Evolutionary conservation across 2,797 vertebrate genomes (phyloP).

Genomic region (Bradypodion pumilum): DNA sequence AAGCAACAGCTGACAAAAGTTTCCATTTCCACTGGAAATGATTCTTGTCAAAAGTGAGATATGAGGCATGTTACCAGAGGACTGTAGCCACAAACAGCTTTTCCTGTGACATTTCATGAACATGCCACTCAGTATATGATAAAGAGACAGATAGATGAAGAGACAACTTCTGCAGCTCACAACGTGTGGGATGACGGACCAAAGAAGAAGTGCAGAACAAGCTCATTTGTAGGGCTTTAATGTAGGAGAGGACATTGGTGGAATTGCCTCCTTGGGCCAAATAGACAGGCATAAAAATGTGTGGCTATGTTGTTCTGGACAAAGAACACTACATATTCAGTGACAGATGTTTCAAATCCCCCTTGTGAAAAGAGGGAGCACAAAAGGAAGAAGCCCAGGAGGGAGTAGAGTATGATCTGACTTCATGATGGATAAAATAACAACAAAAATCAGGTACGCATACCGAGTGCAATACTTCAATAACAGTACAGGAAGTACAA

Average conservation of each 20-base stretch:
- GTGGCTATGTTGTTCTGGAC: not conserved
- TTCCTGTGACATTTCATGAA: not conserved
- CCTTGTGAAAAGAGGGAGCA: not conserved
- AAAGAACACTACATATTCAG: not conserved
- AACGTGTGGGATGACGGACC: not conserved
- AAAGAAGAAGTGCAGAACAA: conserved; percentile 7
- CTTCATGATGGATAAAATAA: conserved; percentile 6
- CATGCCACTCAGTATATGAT: not conserved
- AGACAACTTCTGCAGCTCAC: not conserved
- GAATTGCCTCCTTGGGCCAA: not conserved
- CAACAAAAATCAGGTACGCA: not conserved
- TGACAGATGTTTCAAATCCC: not conserved
- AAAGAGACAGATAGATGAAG: not conserved
- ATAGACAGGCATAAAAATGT: not conserved
- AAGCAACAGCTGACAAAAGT: too few relatives aligned
- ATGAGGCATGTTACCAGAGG: not conserved
- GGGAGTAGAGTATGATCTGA: not conserved
- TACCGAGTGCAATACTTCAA: conserved; percentile 6
- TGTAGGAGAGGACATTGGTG: not conserved
- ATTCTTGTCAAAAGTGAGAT: not conserved
- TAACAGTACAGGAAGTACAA: not conserved
- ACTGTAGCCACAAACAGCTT: not conserved
- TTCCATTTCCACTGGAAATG: not conserved
- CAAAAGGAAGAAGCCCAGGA: not conserved
- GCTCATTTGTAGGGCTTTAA: not conserved